Base-by-base conservation (phyloP, 2,113 vertebrate species). In the Ramphastos sulfuratus region DNA sequence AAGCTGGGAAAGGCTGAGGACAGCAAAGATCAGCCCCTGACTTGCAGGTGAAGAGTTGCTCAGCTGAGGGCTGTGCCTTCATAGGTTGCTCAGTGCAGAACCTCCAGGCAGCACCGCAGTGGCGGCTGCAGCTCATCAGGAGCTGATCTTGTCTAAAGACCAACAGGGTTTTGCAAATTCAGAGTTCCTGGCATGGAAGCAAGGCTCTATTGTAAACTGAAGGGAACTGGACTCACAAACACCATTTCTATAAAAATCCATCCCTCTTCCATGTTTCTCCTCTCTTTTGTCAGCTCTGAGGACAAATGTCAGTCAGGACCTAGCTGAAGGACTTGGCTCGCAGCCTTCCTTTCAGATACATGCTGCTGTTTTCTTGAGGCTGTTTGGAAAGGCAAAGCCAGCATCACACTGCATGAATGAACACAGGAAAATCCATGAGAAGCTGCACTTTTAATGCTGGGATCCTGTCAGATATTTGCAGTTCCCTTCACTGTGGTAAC, bases 81-180 rank as follows among this genome's bases (percentile, higher is more conserved):
- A 10, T 6, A 18, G 15, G 37, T 9, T 50, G 56, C 31, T 61
- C 39, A 25, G 2, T 33, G 58, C 75, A 80, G 82, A 50, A 75
- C 27, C 59, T 61, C 9, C 2, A 44, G 35, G 59, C 87, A 60
- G 13, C 61, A 10, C 50, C 19, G 20, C 86, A 69, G 2, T 16
- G 82, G 31, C 0, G 18, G 33, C 48, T 60, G 58, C 77, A 55
- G 83, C 37, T 75, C 79, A 58, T 75, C 74, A 35, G 35, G 66
- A 91, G 52, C 2, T 73, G 39, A 39, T 87, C 67, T 66, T 59
- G 24, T 70, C 79, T 85, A 24, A 82, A 87, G 84, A 87, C n/a
- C 50, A 76, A 39, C 63, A 75, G 81, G 59, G 92, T 94, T 89
- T 81, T 94, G 84, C 82, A 88, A 89, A 95, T 93, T 91, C 87